Base-by-base conservation (phyloP, 2,888 invertebrate species). In the Cephus rjabovi region DNA sequence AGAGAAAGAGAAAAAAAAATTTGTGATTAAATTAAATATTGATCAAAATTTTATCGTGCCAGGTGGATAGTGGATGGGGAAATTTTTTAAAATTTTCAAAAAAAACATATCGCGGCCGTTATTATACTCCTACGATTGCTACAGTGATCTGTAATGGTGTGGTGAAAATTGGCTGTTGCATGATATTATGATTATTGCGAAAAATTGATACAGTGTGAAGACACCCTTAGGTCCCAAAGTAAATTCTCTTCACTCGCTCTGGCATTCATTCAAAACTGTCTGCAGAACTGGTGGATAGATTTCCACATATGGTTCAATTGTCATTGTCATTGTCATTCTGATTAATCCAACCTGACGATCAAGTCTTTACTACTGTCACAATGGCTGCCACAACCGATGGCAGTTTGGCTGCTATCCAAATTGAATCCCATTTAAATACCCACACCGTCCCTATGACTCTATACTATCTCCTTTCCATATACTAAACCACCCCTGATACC, bases 321-420 rank as follows among this genome's bases (percentile, higher is more conserved):
- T 56, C 23, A 56, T 56, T 15, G 23, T 40, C 40, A 40, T 40
- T 40, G 56, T 56, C 56, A 56, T 56, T 56, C 56, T 56, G 56
- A 56, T 56, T 56, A 56, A 56, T 56, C 6, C 56, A 15, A 15
- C 23, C 23, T n/a, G 40, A 77, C 56, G 33, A 34, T 56, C n/a
- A 56, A 6, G 73, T 69, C 74, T 75, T 70, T n/a, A 73, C 69
- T 73, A 73, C 76, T 74, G 74, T 69, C 69, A 73, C 73, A 71
- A 31, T 31, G 71, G 71, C 33, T 71, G 71, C 31, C 31, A 71
- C 71, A 15, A 71, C 71, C 71, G 68, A 35, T 34, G 75, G 75
- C 74, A 56, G 75, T 69, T 75, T 86, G 85, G 86, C 86, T 12
- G 30, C 73, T 34, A n/a, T 84, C 86, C 85, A 86, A 86, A 86